Percentiles rank a stretch among this genome's conserved stretches.
phyloP scores from a whole-genome alignment of 2,797 vertebrate species.

The Picus viridis region DNA sequence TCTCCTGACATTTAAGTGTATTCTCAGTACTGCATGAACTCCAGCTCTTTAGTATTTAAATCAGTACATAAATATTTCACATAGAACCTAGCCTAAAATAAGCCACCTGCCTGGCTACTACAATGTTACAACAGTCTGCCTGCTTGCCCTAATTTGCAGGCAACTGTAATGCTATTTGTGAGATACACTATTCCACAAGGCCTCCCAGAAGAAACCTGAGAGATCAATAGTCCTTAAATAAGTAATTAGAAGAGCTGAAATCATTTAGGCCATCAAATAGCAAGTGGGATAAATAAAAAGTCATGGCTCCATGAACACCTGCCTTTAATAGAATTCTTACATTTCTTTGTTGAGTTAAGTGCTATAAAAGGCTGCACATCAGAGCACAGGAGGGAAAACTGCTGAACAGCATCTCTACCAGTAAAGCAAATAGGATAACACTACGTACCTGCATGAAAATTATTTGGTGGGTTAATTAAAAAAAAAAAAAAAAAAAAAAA shows the following conservation, averaged over 20 bases:
- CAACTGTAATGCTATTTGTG: constrained; percentile 39
- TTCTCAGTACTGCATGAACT: background rate
- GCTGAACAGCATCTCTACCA: background rate
- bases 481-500: background rate
- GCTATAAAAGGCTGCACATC: background rate
- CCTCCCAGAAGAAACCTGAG: constrained; percentile 60
- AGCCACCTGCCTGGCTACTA: constrained; percentile 69
- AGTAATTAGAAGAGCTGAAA: constrained; percentile 75
- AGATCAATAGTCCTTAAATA: constrained; percentile 80
- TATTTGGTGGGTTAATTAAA: background rate
- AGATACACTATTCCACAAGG: constrained; percentile 39
- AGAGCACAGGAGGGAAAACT: background rate
- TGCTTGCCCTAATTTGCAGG: constrained; percentile 38
- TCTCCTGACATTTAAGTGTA: background rate
- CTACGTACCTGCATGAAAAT: background rate
- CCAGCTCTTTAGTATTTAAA: constrained; percentile 68
- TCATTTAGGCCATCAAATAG: constrained; percentile 51
- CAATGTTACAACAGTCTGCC: constrained; percentile 33
- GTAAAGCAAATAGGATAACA: background rate
- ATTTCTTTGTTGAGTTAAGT: background rate
- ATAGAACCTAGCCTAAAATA: constrained; percentile 60
- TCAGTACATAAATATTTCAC: constrained; percentile 75
- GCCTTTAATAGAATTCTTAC: background rate
- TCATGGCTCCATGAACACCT: background rate
- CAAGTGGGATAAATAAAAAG: constrained; percentile 47